phyloP scores from a whole-genome alignment of 2,888 invertebrate species.

The Podabrus alpinus region DNA sequence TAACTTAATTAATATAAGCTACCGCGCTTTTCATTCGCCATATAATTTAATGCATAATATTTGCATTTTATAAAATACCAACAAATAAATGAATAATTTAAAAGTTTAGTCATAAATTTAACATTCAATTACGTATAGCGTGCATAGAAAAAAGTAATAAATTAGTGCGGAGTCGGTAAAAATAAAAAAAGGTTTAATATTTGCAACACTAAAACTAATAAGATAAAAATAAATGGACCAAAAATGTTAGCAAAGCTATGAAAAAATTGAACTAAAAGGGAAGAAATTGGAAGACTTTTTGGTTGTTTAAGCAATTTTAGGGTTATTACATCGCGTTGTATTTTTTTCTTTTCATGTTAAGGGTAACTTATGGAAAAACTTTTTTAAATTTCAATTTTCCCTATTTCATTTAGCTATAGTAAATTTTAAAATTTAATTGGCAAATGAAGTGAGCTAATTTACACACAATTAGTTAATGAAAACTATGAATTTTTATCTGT shows the following conservation, averaged over 20 bases:
- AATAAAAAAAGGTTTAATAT: not conserved
- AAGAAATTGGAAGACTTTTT: not conserved
- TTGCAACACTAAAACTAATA: not conserved
- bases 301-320: not conserved
- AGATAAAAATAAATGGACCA: not conserved
- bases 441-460: not conserved
- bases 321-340: not conserved
- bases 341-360: not conserved
- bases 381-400: not conserved
- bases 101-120: not conserved
- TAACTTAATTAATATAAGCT: slow-evolving; percentile 2
- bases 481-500: not conserved
- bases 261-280: not conserved
- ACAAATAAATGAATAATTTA: not conserved
- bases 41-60: not conserved
- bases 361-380: not conserved
- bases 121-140: not conserved
- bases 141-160: not conserved
- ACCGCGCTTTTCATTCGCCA: not conserved
- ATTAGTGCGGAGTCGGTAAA: not conserved
- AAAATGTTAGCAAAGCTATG: not conserved
- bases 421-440: not conserved
- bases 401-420: not conserved
- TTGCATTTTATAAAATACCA: not conserved
- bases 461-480: not conserved